Evolutionary conservation across 2,113 vertebrate species (phyloP), one percentile per base, ranked within the genome.

Genomic region (Falcunculus frontatus): DNA sequence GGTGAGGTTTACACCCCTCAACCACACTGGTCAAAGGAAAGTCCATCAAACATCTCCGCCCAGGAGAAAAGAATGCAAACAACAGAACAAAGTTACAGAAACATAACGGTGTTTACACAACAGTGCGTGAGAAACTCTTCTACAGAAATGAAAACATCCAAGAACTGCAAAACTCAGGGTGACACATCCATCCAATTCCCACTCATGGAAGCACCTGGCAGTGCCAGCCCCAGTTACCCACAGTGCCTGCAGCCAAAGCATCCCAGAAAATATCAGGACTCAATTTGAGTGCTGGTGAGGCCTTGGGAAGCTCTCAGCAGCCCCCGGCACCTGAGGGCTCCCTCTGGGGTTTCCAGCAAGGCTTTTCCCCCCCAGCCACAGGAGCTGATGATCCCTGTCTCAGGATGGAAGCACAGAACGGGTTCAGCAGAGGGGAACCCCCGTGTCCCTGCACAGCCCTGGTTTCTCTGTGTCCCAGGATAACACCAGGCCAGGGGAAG

Each of bases 251-350:
- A 33, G 8, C 19, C 63, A 27, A 11, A 70, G 8, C 39, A 23
- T 3, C 47, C 82, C 53, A 2, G 2, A 4, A 33, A 26, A 19
- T 1, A 10, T 25, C 5, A 0, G 26, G 35, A 1, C 23, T 49
- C 35, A 0, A 1, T 17, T 5, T 3, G 4, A 4, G 46, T 13
- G 37, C 5, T 47, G 35, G 7, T 8, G 47, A 41, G 49, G 44
- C 70, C 39, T 35, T 3, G 16, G 42, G 10, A 22, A 44, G 22
- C 57, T 7, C 15, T 19, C 25, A 17, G 63, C 35, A 25, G 55
- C 16, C 17, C 8, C 17, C 25, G 72, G 57, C 50, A 29, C 46
- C 52, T 7, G 11, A 69, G 9, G 70, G 26, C 4, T 33, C 41
- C 77, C 56, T 60, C 53, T 4, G 9, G 41, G 52, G 15, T 12